Base-by-base conservation (phyloP, 2,113 vertebrate genomes). In the Trogon melanurus region DNA sequence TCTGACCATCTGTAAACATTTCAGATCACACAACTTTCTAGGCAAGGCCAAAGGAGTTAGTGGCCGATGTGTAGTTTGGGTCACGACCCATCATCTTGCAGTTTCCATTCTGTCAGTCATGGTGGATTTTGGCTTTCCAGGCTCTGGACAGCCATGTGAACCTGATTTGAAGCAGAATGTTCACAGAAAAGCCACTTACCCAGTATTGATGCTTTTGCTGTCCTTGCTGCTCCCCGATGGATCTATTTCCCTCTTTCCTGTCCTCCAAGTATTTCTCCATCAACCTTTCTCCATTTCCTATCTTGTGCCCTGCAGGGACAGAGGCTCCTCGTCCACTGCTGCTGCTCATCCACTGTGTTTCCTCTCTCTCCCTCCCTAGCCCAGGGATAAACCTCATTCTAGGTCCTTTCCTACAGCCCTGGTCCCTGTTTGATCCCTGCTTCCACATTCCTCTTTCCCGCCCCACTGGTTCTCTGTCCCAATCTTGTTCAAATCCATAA, bases 161-260 rank as follows among this genome's bases (percentile, higher is more conserved):
- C 14, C 25, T 36, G 41, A 16, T 16, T 9, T 0, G 5, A 21
- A 72, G 19, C 30, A 67, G 72, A 32, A 8, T 76, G 19, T 21
- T 85, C 17, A 26, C 1, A 3, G 10, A 22, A 64, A 8, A 84
- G 20, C 57, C 5, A 2, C 27, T 30, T 44, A 30, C 13, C 18
- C 29, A 50, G 41, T 34, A n/a, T 45, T 80, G 26, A 29, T 84
- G 18, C 47, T 79, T 79, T 81, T 4, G 0, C 7, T 50, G 15
- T 79, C 32, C 16, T 74, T 38, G 18, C 27, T 57, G 0, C 41
- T 53, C 23, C 22, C 13, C 0, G 2, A 20, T 5, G 11, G 21
- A n/a, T 79, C 21, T 36, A 11, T 47, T 65, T 57, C 30, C 10
- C 25, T 79, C 34, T 69, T 84, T 54, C 18, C 11, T 34, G 18